Evolutionary conservation across 2,113 vertebrate species (phyloP).

Genomic region (Laticauda laticaudata): DNA sequence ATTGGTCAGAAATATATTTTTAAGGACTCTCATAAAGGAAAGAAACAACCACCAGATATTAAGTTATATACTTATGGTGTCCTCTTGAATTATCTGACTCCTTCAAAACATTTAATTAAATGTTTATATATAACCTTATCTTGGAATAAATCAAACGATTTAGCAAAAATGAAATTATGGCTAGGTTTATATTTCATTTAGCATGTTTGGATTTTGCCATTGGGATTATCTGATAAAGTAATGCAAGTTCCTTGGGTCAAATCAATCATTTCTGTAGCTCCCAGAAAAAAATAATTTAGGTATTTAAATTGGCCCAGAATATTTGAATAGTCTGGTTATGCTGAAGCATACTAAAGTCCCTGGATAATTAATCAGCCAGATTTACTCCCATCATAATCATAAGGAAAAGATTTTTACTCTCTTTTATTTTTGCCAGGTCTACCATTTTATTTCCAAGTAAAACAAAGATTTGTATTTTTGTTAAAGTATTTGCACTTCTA

Average conservation of each 20-base stretch:
- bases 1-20: background rate
- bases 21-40: background rate
- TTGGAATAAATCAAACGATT: constrained; percentile 7
- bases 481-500: constrained; percentile 7
- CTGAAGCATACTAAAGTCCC: constrained; percentile 52
- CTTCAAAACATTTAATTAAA: constrained; percentile 1
- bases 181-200: constrained; percentile 29
- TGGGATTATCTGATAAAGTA: constrained; percentile 30
- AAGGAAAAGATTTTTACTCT: background rate
- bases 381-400: constrained; percentile 1
- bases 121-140: background rate
- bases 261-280: constrained; percentile 14
- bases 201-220: constrained; percentile 23
- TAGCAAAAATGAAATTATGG: constrained; percentile 23
- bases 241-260: constrained; percentile 36
- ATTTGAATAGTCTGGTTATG: constrained; percentile 42
- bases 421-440: background rate
- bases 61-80: background rate
- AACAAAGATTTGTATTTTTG: background rate
- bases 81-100: background rate
- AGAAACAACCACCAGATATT: background rate
- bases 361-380: constrained; percentile 29
- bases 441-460: background rate
- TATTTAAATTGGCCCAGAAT: constrained; percentile 54
- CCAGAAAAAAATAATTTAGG: constrained; percentile 19